Conservation (phyloP, 2,113 vertebrate species). For the Psilopsiagon aurifrons region DNA sequence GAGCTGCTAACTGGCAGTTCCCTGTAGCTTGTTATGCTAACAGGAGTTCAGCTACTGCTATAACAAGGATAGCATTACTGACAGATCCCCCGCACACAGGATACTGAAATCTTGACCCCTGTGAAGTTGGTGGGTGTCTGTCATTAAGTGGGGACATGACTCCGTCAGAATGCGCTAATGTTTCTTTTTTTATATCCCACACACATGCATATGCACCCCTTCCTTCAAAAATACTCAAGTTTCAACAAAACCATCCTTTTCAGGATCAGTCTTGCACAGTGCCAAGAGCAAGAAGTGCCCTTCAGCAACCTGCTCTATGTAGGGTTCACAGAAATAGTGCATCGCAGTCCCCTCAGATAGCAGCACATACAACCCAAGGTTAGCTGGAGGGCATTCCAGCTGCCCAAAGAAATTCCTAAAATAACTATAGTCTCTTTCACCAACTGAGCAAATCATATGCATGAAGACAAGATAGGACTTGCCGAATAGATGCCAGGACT, state of each 20-base stretch:
- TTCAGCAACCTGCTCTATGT: neutral
- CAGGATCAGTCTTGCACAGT: neutral
- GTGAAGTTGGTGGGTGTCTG: slow-evolving; percentile 55
- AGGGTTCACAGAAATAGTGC: neutral
- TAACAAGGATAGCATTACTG: slow-evolving; percentile 49
- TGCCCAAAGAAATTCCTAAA: neutral
- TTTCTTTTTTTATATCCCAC: slow-evolving; percentile 35
- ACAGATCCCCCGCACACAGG: slow-evolving; percentile 26
- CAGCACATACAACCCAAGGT: neutral
- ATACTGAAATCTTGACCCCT: slow-evolving; percentile 46
- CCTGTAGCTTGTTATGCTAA: neutral
- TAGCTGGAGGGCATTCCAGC: neutral
- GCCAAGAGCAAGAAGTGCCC: neutral
- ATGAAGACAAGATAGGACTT: neutral
- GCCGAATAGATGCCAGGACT: fast-evolving
- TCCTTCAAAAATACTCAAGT: neutral
- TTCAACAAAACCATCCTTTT: slow-evolving; percentile 15
- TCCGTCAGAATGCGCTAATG: neutral
- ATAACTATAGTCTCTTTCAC: neutral
- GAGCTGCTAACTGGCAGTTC: slow-evolving; percentile 57
- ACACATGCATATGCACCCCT: neutral
- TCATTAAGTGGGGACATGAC: neutral
- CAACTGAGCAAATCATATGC: neutral
- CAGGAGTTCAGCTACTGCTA: slow-evolving; percentile 54
- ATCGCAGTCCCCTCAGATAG: fast-evolving